Conservation (phyloP, 1,140 invertebrate species). For the Zophobas morio region DNA sequence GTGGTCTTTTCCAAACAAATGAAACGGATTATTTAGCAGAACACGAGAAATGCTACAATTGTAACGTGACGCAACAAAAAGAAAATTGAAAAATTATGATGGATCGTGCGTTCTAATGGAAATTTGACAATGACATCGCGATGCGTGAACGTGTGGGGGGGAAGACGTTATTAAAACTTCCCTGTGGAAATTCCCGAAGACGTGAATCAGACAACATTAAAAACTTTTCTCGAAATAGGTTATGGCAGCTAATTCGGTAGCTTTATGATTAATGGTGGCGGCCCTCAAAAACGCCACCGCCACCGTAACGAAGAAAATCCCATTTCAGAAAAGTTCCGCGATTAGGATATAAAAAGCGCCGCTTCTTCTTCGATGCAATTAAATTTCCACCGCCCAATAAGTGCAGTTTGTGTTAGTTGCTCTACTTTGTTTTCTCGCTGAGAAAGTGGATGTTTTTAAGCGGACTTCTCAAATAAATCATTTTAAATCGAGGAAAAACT, state of each 20-base stretch:
- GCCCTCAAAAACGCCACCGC: slow-evolving; percentile 9
- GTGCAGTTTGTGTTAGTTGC: slow-evolving; percentile 12
- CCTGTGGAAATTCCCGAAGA: slow-evolving; percentile 23
- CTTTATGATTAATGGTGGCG: slow-evolving; percentile 31
- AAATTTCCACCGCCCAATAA: slow-evolving; percentile 21
- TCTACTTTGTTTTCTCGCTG: slow-evolving; percentile 13
- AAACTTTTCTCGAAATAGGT: slow-evolving; percentile 35
- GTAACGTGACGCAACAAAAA: not conserved
- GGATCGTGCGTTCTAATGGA: slow-evolving; percentile 16
- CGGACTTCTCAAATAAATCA: slow-evolving; percentile 29
- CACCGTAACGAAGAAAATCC: slow-evolving; percentile 18
- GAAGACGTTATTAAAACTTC: slow-evolving; percentile 36
- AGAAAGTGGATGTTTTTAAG: slow-evolving; percentile 21
- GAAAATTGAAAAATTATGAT: slow-evolving; percentile 36
- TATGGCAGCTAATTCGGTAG: slow-evolving; percentile 37
- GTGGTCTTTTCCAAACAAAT: not conserved
- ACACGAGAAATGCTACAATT: slow-evolving; percentile 14
- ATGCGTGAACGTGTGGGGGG: slow-evolving; percentile 7
- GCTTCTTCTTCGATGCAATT: slow-evolving; percentile 18
- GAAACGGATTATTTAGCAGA: not conserved
- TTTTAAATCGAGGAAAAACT: slow-evolving; percentile 22
- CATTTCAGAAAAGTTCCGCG: slow-evolving; percentile 1
- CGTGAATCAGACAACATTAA: slow-evolving; percentile 39
- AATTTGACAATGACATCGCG: slow-evolving; percentile 18
- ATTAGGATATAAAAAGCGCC: slow-evolving; percentile 8